A percentile compares a stretch with the other conserved stretches of the same genome.
phyloP scores from a whole-genome alignment of 2,113 vertebrate genomes.

The Brachionichthys hirsutus region DNA sequence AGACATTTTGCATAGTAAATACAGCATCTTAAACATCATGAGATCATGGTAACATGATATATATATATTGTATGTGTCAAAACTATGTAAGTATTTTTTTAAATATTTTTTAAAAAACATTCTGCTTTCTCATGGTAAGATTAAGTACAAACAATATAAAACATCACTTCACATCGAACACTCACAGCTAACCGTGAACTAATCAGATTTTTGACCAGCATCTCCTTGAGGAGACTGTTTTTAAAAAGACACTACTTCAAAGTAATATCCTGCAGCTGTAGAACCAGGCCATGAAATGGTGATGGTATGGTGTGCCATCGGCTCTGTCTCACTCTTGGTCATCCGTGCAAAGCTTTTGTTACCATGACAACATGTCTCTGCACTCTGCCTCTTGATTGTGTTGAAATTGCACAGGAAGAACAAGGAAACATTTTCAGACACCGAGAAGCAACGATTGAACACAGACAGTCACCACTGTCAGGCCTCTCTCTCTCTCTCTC shows the following conservation, averaged over 20 bases:
- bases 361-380: slow-evolving; percentile 63
- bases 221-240: slow-evolving; percentile 20
- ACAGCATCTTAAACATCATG: slow-evolving; percentile 11
- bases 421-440: slow-evolving; percentile 57
- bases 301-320: slow-evolving; percentile 38
- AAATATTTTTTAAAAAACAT: not conserved
- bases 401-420: slow-evolving; percentile 55
- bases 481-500: too few species aligned
- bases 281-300: slow-evolving; percentile 42
- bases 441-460: slow-evolving; percentile 38
- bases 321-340: slow-evolving; percentile 57
- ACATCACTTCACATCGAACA: slow-evolving; percentile 23
- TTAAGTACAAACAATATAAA: slow-evolving; percentile 20
- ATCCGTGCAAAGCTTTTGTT: slow-evolving; percentile 56
- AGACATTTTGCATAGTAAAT: not conserved
- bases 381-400: slow-evolving; percentile 56
- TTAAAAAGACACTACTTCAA: slow-evolving; percentile 16
- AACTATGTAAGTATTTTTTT: not conserved
- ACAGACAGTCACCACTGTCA: slow-evolving; percentile 24
- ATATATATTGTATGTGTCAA: not conserved
- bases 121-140: not conserved
- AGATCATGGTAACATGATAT: too few species aligned
- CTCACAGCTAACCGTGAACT: not conserved
- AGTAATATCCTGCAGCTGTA: slow-evolving; percentile 50
- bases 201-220: slow-evolving; percentile 16